Conservation (phyloP, 2,113 vertebrate genomes). For the Atractosteus spatula region DNA sequence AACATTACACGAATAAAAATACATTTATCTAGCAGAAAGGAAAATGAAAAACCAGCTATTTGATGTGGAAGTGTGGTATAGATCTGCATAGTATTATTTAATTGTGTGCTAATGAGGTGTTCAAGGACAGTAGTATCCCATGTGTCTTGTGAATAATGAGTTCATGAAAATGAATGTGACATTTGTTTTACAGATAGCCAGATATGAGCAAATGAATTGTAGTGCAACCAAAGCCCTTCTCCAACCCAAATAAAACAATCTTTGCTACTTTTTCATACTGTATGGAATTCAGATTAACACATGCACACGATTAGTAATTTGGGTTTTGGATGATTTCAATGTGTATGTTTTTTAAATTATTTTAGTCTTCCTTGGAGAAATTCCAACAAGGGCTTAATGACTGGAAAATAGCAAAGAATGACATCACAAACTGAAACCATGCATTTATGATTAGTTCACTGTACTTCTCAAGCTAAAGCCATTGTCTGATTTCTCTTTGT, state of each 20-base stretch:
- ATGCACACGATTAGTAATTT: neutral
- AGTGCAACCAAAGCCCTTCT: neutral
- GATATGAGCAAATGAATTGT: neutral
- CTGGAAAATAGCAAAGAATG: too few relatives aligned
- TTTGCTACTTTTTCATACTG: neutral
- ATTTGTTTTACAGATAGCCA: neutral
- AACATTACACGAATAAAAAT: too few relatives aligned
- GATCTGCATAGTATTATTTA: neutral
- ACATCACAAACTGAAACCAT: too few relatives aligned
- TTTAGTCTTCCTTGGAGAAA: too few relatives aligned
- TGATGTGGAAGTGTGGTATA: neutral
- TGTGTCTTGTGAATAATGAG: constrained; percentile 3
- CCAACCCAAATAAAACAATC: neutral
- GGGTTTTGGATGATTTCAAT: too few relatives aligned
- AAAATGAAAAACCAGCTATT: neutral
- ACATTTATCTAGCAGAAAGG: too few relatives aligned
- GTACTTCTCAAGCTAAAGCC: too few relatives aligned
- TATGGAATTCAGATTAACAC: neutral
- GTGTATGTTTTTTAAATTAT: too few relatives aligned
- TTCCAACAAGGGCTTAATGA: too few relatives aligned
- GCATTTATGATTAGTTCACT: too few relatives aligned
- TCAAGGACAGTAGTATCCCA: neutral
- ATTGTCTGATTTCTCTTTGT: too few relatives aligned
- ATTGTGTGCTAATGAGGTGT: neutral
- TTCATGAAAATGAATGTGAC: neutral